Evolutionary conservation across 2,888 invertebrate genomes (phyloP).

Genomic region (Nematopogon swammerdamellus): DNA sequence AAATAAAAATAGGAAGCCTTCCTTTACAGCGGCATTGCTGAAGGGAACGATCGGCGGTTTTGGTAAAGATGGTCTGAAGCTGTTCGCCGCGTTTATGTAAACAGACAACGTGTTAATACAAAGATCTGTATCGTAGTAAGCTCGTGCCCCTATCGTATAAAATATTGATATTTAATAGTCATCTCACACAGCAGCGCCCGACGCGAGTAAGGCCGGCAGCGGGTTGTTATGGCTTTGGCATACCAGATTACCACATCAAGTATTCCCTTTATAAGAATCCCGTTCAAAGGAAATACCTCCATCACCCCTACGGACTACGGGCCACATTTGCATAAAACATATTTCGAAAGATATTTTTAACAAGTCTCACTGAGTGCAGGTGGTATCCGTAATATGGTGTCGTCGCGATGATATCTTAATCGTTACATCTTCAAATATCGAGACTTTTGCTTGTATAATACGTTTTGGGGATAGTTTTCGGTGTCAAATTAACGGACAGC

Average conservation of each 20-base stretch:
- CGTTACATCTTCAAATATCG: slow-evolving; percentile 43
- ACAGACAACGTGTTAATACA: slow-evolving; percentile 52
- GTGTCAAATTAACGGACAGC: too few species aligned
- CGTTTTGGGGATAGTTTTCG: neutral
- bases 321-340: fast-evolving
- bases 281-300: slow-evolving; percentile 15
- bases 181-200: slow-evolving; percentile 20
- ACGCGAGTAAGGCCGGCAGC: slow-evolving; percentile 45
- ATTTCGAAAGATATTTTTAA: neutral
- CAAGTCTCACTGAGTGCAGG: slow-evolving; percentile 27
- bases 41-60: too few species aligned
- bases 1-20: too few species aligned
- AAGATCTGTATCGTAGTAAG: slow-evolving; percentile 39
- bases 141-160: slow-evolving; percentile 33
- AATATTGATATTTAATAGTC: slow-evolving; percentile 53
- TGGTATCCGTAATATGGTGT: slow-evolving; percentile 30
- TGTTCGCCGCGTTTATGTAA: slow-evolving; percentile 14
- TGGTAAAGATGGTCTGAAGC: too few species aligned
- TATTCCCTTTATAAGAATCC: slow-evolving; percentile 26
- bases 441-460: slow-evolving; percentile 48
- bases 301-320: neutral
- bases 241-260: slow-evolving; percentile 46
- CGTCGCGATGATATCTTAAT: slow-evolving; percentile 39
- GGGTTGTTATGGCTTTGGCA: slow-evolving; percentile 31
- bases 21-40: too few species aligned